Percentiles rank a stretch among this genome's conserved stretches.
Evolutionary conservation across 2,888 invertebrate species (phyloP).

Genomic region (Eledone cirrhosa): DNA sequence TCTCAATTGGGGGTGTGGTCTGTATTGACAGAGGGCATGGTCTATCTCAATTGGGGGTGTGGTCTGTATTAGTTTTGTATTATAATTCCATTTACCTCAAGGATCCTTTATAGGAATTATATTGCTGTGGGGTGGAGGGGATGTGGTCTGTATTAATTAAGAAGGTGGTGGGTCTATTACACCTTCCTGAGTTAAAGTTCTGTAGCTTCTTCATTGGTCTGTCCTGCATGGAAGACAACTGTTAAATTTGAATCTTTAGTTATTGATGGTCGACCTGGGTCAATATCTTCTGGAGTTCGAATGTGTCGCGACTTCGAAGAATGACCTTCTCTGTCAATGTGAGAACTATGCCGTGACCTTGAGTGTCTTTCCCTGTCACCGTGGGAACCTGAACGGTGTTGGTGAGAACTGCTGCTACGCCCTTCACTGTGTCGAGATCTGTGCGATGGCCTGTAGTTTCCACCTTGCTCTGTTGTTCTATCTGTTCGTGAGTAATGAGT

Average conservation of each 20-base stretch:
- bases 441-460: not conserved
- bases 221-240: conserved; percentile 23
- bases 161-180: not conserved
- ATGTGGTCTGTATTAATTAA: too few species aligned
- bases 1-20: too few species aligned
- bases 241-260: not conserved
- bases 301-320: not conserved
- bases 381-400: not conserved
- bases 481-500: not conserved
- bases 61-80: too few species aligned
- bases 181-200: not conserved
- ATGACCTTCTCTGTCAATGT: conserved; percentile 7
- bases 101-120: too few species aligned
- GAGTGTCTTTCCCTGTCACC: conserved; percentile 11
- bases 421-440: not conserved
- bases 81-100: too few species aligned
- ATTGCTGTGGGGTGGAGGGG: too few species aligned
- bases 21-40: too few species aligned
- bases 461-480: not conserved
- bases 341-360: not conserved
- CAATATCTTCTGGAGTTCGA: conserved; percentile 8
- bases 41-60: too few species aligned
- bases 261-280: not conserved
- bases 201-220: conserved; percentile 17
- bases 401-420: conserved; percentile 2